These are phyloP conservation scores for Alosa alosa DNA, from an alignment of 2,113 vertebrate genomes.

Conservation along the genomic window DNA sequence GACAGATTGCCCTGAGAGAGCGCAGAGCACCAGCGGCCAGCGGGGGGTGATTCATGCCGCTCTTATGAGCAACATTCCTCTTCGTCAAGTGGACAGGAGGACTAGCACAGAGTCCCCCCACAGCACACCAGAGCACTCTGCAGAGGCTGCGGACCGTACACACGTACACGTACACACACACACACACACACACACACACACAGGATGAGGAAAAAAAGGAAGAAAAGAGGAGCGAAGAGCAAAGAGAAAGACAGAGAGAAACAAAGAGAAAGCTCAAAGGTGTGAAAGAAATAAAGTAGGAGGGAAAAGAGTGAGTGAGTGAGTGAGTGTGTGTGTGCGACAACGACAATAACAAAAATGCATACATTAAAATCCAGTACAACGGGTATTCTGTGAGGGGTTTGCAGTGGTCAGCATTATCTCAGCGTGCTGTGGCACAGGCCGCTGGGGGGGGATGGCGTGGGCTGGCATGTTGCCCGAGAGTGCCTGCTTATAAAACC, in stretches of 20 bases:
- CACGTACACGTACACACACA: neutral
- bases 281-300: neutral
- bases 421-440: neutral
- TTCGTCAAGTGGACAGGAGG: neutral
- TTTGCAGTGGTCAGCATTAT: constrained; percentile 5
- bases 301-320: neutral
- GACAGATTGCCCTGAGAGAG: neutral
- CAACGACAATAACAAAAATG: neutral
- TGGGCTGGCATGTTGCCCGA: neutral
- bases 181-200: neutral
- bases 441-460: neutral
- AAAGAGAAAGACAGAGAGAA: constrained; percentile 1
- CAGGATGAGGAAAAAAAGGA: neutral
- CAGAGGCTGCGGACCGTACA: neutral
- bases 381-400: neutral
- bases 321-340: neutral
- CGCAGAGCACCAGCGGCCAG: neutral
- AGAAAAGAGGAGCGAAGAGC: neutral
- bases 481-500: neutral
- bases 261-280: neutral
- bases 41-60: neutral
- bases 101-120: neutral
- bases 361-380: neutral
- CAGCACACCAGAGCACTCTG: too few species aligned
- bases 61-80: neutral